Percentiles rank a stretch among this genome's conserved stretches.
These are phyloP conservation scores for Dugesia japonica DNA, from an alignment of 2,888 invertebrate species.

Conservation along the genomic window DNA sequence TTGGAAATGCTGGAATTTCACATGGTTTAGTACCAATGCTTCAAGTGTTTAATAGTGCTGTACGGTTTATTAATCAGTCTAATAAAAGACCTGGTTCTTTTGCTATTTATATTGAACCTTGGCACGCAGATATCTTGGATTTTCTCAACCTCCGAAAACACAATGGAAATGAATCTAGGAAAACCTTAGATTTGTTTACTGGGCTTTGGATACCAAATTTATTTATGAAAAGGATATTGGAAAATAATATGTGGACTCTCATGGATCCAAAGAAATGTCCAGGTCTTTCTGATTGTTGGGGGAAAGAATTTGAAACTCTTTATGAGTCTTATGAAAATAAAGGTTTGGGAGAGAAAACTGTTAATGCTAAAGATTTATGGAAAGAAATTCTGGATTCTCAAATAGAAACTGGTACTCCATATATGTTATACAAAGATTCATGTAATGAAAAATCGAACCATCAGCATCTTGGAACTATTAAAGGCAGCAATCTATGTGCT, in stretches of 20 bases:
- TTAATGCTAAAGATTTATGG: conserved; percentile 74
- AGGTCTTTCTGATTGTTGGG: conserved; percentile 76
- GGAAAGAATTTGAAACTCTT: conserved; percentile 74
- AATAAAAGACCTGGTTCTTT: conserved; percentile 93
- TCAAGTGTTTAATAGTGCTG: conserved; percentile 80
- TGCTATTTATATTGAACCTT: conserved; percentile 90
- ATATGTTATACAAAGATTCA: conserved; percentile 67
- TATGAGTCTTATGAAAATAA: conserved; percentile 68
- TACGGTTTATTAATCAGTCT: conserved; percentile 88
- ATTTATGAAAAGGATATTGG: conserved; percentile 75
- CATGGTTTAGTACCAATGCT: conserved; percentile 86
- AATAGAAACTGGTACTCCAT: conserved; percentile 83
- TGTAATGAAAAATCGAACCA: conserved; percentile 94
- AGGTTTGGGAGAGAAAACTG: conserved; percentile 45
- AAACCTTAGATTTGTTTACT: conserved; percentile 85
- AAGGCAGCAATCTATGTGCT: conserved; percentile 89
- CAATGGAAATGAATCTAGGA: conserved; percentile 71
- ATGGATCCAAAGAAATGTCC: conserved; percentile 91
- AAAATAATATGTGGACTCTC: conserved; percentile 69
- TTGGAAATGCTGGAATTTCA: conserved; percentile 70
- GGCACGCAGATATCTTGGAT: conserved; percentile 91
- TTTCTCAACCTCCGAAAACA: conserved; percentile 86
- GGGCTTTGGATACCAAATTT: conserved; percentile 94
- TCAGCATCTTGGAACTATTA: conserved; percentile 89
- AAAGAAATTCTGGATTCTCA: conserved; percentile 60